Conservation (phyloP, 2,113 vertebrate species). For the Trichomycterus rosablanca region DNA sequence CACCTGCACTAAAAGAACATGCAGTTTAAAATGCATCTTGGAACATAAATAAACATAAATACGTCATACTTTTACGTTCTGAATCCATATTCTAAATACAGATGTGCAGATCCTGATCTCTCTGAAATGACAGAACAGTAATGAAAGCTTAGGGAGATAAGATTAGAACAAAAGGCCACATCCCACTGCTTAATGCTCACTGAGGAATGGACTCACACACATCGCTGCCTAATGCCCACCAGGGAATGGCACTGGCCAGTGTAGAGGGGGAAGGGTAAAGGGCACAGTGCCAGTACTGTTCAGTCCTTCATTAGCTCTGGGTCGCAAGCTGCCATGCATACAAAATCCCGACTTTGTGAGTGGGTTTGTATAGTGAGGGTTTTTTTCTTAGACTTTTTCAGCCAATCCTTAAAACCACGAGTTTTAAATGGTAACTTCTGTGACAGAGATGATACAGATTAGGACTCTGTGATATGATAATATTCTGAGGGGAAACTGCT, state of each 20-base stretch:
- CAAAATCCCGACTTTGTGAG: constrained; percentile 14
- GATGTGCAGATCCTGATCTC: constrained; percentile 12
- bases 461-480: no score
- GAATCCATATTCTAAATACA: background rate
- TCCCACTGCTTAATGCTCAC: constrained; percentile 37
- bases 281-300: constrained; percentile 60
- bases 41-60: no score
- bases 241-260: constrained; percentile 37
- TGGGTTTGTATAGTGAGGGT: constrained; percentile 2
- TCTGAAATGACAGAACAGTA: constrained; percentile 23
- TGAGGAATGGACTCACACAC: constrained; percentile 38
- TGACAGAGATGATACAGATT: no score
- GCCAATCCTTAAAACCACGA: no score
- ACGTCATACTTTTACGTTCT: no score
- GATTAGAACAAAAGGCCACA: constrained; percentile 35
- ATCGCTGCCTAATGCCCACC: constrained; percentile 39
- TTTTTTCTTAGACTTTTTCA: no score
- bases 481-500: no score
- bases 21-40: no score
- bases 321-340: constrained; percentile 74
- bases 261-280: constrained; percentile 31
- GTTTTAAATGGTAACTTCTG: no score
- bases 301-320: constrained; percentile 72
- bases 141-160: constrained; percentile 35
- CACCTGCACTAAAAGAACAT: no score